Conservation (phyloP, 2,113 vertebrate species). For the Rhabdornis inornatus region DNA sequence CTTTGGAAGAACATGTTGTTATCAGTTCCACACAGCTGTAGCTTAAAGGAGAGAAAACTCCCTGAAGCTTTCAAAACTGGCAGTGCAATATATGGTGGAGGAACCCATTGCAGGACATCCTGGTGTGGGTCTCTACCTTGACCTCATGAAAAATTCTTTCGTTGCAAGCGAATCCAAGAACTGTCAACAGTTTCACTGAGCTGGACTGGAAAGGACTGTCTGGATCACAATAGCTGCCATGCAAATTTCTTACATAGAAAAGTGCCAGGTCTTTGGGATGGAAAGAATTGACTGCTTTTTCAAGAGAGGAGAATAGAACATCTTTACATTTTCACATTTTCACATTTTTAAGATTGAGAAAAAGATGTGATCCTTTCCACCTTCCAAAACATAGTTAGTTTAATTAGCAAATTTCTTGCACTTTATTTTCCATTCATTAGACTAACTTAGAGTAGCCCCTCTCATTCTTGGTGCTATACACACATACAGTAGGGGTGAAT, state of each 20-base stretch:
- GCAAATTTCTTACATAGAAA: background rate
- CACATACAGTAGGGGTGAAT: background rate
- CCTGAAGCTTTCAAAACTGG: background rate
- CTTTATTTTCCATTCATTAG: background rate
- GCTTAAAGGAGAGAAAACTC: background rate
- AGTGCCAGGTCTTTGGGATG: background rate
- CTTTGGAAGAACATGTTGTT: background rate
- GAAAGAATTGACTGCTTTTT: background rate
- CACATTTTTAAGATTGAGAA: background rate
- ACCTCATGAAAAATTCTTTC: background rate
- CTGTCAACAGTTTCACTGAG: background rate
- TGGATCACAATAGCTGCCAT: background rate
- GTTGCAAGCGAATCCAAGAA: background rate
- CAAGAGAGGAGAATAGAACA: background rate
- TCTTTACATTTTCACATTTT: background rate
- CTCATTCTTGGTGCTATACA: background rate
- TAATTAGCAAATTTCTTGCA: background rate
- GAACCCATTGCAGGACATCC: background rate
- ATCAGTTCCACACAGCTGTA: background rate
- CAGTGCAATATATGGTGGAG: accelerated
- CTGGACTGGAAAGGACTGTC: background rate
- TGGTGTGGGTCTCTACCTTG: background rate
- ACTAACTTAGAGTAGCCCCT: background rate
- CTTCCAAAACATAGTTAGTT: background rate
- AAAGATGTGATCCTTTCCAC: background rate